Percentiles rank a stretch among this genome's conserved stretches.
phyloP scores from a whole-genome alignment of 1,140 invertebrate species.

The Drosophila azteca region DNA sequence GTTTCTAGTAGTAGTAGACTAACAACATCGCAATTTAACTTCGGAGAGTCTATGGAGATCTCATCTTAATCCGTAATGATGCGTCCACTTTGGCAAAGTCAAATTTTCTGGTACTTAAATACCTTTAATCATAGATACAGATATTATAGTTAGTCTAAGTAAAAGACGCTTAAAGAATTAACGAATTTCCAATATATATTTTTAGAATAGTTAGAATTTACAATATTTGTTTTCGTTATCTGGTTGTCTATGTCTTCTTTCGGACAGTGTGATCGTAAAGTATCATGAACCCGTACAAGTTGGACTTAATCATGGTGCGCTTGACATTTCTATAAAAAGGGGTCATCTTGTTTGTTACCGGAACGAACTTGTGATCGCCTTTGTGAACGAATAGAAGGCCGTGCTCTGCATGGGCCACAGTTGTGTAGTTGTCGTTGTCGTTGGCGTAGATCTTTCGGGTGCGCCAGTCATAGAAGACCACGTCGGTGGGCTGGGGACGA shows the following conservation, averaged over 20 bases:
- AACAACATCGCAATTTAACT: no score
- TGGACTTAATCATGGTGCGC: constrained; percentile 24
- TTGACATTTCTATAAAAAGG: constrained; percentile 24
- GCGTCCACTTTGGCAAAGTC: no score
- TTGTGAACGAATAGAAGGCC: constrained; percentile 64
- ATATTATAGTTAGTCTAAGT: no score
- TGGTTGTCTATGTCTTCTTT: constrained; percentile 23
- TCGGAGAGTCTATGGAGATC: no score
- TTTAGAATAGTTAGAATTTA: background rate
- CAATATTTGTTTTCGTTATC: background rate
- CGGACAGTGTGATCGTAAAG: constrained; percentile 48
- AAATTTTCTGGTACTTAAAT: no score
- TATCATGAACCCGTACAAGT: constrained; percentile 29
- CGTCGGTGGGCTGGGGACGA: constrained; percentile 42
- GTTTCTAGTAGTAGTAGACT: background rate
- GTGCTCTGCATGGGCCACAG: constrained; percentile 40
- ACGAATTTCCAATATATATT: no score
- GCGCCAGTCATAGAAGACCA: constrained; percentile 62
- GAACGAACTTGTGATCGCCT: constrained; percentile 63
- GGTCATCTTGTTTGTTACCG: constrained; percentile 25
- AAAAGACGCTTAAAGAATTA: no score
- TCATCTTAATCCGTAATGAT: no score
- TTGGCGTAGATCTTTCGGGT: constrained; percentile 29
- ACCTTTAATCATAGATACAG: no score
- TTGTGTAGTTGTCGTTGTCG: constrained; percentile 57